phyloP scores from a whole-genome alignment of 2,113 vertebrate species.

The Callocephalon fimbriatum region DNA sequence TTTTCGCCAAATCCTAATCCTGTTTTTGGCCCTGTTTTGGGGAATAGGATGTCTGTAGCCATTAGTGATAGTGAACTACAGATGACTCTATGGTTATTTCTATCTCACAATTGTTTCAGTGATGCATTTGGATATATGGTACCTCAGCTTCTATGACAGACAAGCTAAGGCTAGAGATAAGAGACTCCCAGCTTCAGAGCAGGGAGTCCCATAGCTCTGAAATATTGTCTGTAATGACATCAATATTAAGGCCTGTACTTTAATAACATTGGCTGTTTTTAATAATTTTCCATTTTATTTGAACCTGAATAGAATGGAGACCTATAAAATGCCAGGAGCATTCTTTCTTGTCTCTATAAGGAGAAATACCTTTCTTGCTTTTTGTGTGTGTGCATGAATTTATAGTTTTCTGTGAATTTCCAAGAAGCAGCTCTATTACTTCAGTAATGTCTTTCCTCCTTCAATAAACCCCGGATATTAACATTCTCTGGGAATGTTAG shows the following conservation, averaged over 20 bases:
- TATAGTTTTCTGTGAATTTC: neutral
- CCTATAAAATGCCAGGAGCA: neutral
- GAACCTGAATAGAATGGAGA: neutral
- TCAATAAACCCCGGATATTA: neutral
- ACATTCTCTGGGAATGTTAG: neutral
- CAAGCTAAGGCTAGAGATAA: neutral
- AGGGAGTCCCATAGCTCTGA: neutral
- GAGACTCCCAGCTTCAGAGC: neutral
- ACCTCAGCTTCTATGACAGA: neutral
- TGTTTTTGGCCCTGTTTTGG: neutral
- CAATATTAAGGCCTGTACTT: neutral
- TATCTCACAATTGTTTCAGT: neutral
- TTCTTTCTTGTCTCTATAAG: neutral
- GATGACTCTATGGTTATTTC: neutral
- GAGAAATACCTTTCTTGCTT: neutral
- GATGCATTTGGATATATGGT: neutral
- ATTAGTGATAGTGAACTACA: neutral
- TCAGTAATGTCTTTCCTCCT: neutral
- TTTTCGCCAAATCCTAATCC: neutral
- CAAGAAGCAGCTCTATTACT: neutral
- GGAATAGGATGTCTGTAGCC: neutral
- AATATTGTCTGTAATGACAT: neutral
- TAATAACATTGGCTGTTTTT: neutral
- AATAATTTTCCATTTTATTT: neutral
- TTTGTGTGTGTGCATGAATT: neutral